Percentiles rank a stretch among this genome's conserved stretches.
phyloP scores from a whole-genome alignment of 2,113 vertebrate genomes.

The Dicaeum eximium region DNA sequence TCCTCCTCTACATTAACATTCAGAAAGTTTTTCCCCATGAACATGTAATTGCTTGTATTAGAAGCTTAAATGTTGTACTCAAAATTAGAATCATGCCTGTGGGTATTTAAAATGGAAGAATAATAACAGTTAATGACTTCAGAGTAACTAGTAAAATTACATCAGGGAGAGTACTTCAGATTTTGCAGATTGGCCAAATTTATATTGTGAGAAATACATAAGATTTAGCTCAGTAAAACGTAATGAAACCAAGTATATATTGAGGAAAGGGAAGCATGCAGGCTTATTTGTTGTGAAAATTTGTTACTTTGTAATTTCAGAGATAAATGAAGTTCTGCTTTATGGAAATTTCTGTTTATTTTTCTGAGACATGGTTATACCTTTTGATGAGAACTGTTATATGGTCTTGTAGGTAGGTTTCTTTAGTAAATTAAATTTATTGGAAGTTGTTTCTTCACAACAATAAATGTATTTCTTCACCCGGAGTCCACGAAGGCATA shows the following conservation, averaged over 20 bases:
- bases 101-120: slow-evolving; percentile 55
- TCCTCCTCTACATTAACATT: slow-evolving; percentile 6
- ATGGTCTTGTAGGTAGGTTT: neutral
- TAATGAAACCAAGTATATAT: slow-evolving; percentile 39
- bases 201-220: slow-evolving; percentile 16
- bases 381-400: neutral
- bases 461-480: neutral
- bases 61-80: slow-evolving; percentile 30
- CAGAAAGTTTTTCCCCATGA: slow-evolving; percentile 24
- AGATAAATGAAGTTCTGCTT: neutral
- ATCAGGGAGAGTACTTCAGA: slow-evolving; percentile 44
- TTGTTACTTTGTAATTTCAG: neutral
- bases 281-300: neutral
- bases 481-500: neutral
- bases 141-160: slow-evolving; percentile 45
- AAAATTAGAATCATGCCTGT: slow-evolving; percentile 35
- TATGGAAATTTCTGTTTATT: slow-evolving; percentile 3
- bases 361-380: neutral
- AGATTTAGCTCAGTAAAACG: slow-evolving; percentile 40
- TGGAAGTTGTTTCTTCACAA: neutral
- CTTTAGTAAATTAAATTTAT: neutral
- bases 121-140: slow-evolving; percentile 52
- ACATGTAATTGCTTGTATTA: slow-evolving; percentile 45
- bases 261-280: neutral
- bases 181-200: slow-evolving; percentile 45